These are phyloP conservation scores for Callorhinus ursinus DNA, from an alignment of 2,113 vertebrate genomes.

Conservation along the genomic window DNA sequence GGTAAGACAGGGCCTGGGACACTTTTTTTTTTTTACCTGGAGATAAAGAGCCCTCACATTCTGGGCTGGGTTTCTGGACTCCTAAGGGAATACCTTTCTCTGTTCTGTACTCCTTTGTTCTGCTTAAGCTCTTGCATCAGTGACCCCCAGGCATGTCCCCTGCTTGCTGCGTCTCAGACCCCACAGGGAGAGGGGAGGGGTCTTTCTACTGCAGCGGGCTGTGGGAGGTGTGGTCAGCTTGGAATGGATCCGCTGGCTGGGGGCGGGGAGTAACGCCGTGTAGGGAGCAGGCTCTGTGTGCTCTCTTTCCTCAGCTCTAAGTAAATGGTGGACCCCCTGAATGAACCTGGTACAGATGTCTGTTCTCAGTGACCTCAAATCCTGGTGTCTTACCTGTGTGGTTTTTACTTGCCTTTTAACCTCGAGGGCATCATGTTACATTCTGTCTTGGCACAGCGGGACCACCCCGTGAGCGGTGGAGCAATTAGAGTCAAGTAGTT, in stretches of 20 bases:
- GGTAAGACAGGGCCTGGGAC: background rate
- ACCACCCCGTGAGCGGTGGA: background rate
- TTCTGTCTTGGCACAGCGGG: rapidly evolving
- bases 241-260: no score
- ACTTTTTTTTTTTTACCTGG: background rate
- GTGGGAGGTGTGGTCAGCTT: background rate
- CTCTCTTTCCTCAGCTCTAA: background rate
- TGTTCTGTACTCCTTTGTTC: background rate
- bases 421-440: no score
- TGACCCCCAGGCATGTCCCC: background rate
- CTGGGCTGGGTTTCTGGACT: background rate
- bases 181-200: rapidly evolving
- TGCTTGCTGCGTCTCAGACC: background rate
- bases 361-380: background rate
- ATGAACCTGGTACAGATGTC: background rate
- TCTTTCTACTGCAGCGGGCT: background rate
- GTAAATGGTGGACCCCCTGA: no score
- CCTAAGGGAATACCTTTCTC: background rate
- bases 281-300: background rate
- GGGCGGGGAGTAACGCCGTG: rapidly evolving
- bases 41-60: background rate
- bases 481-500: background rate
- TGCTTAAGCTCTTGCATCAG: background rate
- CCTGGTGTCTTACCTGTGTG: background rate
- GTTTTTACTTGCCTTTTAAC: background rate